A percentile compares a stretch with the other conserved stretches of the same genome.
phyloP scores from a whole-genome alignment of 2,888 invertebrate species.

The Proisotoma minuta region DNA sequence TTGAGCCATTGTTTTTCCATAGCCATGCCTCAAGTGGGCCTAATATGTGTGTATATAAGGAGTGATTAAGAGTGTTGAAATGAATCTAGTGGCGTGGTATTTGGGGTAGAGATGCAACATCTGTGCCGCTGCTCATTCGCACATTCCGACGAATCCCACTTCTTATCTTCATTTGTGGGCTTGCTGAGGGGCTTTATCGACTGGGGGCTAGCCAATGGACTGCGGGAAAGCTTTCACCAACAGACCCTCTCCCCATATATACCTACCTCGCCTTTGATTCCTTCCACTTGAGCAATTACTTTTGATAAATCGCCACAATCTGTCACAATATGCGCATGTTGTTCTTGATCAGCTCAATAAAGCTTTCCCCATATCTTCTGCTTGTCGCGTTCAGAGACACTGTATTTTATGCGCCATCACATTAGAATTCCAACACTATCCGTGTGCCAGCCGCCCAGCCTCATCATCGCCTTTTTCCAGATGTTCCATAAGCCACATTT shows the following conservation, averaged over 20 bases:
- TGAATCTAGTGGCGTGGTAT: constrained; percentile 46
- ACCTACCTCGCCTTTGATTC: constrained; percentile 5
- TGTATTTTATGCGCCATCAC: constrained; percentile 22
- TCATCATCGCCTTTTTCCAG: constrained; percentile 16
- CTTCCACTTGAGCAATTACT: constrained; percentile 16
- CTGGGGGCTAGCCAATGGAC: constrained; percentile 46
- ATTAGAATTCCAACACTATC: constrained; percentile 19
- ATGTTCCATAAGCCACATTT: constrained; percentile 10
- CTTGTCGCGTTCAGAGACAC: constrained; percentile 1
- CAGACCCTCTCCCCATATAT: neutral
- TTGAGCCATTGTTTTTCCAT: constrained; percentile 48
- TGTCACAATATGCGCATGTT: constrained; percentile 46
- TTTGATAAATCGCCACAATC: constrained; percentile 47
- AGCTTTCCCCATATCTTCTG: constrained; percentile 23
- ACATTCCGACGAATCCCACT: constrained; percentile 46
- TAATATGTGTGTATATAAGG: constrained; percentile 45
- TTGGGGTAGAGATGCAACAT: constrained; percentile 42
- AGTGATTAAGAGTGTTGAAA: constrained; percentile 49
- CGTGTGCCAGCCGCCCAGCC: neutral
- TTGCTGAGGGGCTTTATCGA: constrained; percentile 41
- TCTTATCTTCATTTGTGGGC: constrained; percentile 42
- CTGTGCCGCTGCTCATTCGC: constrained; percentile 48
- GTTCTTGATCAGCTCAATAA: constrained; percentile 46
- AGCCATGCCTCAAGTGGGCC: constrained; percentile 46
- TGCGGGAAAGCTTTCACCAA: constrained; percentile 40